phyloP scores from a whole-genome alignment of 35 echinoderm and acorn worm genomes.

The Anneissia japonica region DNA sequence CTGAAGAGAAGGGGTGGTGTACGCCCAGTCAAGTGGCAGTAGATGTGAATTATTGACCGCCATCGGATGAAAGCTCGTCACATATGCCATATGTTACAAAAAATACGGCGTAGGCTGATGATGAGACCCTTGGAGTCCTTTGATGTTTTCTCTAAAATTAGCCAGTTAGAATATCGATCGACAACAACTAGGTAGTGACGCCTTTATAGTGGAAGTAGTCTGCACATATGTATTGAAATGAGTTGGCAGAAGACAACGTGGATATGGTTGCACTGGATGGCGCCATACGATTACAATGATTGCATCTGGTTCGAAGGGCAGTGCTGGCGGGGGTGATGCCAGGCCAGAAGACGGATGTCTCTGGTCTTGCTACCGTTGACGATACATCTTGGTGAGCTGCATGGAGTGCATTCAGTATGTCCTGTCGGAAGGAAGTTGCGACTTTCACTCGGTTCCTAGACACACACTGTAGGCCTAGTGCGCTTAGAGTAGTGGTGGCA shows the following conservation, averaged over 20 bases:
- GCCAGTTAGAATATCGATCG: conserved; percentile 34
- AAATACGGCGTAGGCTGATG: conserved; percentile 2
- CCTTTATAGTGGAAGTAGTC: conserved; percentile 41
- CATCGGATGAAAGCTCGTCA: conserved; percentile 28
- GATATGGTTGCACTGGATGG: conserved; percentile 9
- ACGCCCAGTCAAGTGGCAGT: conserved; percentile 6
- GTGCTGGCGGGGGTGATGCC: conserved; percentile 19
- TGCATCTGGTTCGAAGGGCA: conserved; percentile 6
- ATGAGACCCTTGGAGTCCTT: conserved; percentile 16
- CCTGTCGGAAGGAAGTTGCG: conserved; percentile 8
- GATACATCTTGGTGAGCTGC: conserved; percentile 8
- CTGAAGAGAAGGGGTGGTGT: conserved; percentile 24
- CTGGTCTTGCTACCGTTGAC: conserved; percentile 11
- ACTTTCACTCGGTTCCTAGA: conserved; percentile 17
- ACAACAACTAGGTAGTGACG: conserved; percentile 18
- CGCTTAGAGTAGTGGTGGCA: too few relatives aligned
- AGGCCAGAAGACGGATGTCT: conserved; percentile 22
- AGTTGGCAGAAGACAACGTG: neutral
- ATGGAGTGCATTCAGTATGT: conserved; percentile 11
- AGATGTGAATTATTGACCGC: conserved; percentile 15
- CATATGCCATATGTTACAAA: conserved; percentile 25
- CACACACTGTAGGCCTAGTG: too few relatives aligned
- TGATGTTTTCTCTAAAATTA: neutral
- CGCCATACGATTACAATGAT: conserved; percentile 34
- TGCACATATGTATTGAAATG: conserved; percentile 30